Evolutionary conservation across 2,113 vertebrate genomes (phyloP).

Genomic region (Marmota monax): DNA sequence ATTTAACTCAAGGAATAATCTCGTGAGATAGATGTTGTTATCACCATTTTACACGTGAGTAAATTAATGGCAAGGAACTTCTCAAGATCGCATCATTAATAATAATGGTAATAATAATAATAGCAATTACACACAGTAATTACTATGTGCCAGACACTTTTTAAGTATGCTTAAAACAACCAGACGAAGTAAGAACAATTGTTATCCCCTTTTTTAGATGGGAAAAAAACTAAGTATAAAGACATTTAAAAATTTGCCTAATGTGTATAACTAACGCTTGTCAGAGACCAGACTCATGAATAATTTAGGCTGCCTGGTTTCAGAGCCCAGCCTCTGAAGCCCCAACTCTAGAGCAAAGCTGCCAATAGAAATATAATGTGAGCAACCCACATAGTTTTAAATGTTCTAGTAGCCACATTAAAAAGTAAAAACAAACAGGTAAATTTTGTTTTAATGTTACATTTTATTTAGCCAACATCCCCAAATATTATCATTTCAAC

Average conservation of each 20-base stretch:
- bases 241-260: not conserved
- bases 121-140: not conserved
- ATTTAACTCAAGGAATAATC: slow-evolving; percentile 4
- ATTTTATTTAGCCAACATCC: not conserved
- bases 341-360: not conserved
- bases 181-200: not conserved
- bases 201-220: not conserved
- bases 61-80: slow-evolving; percentile 49
- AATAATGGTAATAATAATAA: not conserved
- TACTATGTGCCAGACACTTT: not conserved
- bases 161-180: slow-evolving; percentile 19
- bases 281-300: not conserved
- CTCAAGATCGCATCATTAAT: slow-evolving; percentile 30
- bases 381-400: not conserved
- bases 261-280: not conserved
- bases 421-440: not conserved
- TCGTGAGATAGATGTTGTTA: not conserved
- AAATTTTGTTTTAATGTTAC: slow-evolving; percentile 23
- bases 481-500: slow-evolving; percentile 25
- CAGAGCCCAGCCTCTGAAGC: not conserved
- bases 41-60: slow-evolving; percentile 18
- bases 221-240: not conserved
- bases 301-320: not conserved
- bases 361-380: not conserved
- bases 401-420: not conserved